Evolutionary conservation across 2,797 vertebrate species (phyloP), one percentile per base, ranked within the genome.

Genomic region (Ptychobarbus kaznakovi): DNA sequence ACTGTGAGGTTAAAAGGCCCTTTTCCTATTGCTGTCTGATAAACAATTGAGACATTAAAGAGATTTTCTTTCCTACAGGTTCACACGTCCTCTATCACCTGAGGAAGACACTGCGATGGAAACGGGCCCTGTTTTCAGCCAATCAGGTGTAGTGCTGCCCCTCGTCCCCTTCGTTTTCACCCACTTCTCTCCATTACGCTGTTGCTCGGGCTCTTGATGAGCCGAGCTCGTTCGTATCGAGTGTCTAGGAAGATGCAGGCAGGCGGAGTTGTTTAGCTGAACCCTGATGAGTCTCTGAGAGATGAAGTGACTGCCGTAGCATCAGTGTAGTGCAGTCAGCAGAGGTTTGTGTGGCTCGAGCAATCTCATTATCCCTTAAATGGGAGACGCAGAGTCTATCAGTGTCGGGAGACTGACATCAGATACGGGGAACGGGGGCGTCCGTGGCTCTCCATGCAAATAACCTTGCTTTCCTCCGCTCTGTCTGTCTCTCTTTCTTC

Each of bases 51-150:
- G 25, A 73, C 44, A 28, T 28, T 81, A 32, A 72, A 28, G 3
- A 11, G 25, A 25, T 90, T 92, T 91, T 87, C 87, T 86, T 74
- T 80, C 75, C 85, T 88, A 82, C 88, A 74, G 74, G 78, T 68
- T 86, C 74, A 80, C 53, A 58, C 68, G 80, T 86, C 44, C 58
- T 87, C 77, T 76, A 86, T 88, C 92, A 93, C 92, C 91, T 91
- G 88, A 94, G 92, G 91, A 93, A 92, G 88, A 87, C 84, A 88
- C 87, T 87, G 70, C 86, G 89, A 90, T 90, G 90, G 93, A 77
- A 87, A 87, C 83, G 53, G 80, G 18, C 69, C 86, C 82, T 46
- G 82, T 93, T 92, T 92, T 92, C 83, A 82, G 88, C 90, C 88
- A 90, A 92, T 94, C 89, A 86, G 84, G 90, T 69, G 18, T 88